Evolutionary conservation across 92 coral and sea anemone genomes (phyloP), one percentile per base, ranked within the genome.

Genomic region (Montipora capitata): DNA sequence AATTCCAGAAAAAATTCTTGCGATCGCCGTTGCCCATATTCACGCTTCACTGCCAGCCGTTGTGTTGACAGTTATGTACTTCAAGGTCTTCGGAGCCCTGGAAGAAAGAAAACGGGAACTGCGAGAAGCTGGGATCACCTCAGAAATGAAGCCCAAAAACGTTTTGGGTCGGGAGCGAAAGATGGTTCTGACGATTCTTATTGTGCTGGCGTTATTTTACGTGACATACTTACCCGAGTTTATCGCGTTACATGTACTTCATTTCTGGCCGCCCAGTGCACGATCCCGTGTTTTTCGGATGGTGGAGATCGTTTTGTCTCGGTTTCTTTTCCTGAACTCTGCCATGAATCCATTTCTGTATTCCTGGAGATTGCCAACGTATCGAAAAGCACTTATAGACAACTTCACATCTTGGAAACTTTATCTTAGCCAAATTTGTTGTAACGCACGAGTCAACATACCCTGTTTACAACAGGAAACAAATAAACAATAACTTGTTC

Each of bases 21-120:
- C 56, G 39, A 40, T 91, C 42, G 65, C 77, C 5, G 82, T 87
- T 64, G 86, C 91, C 4, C 91, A 91, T 56, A 87, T 82, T 11
- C 82, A 91, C 49, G 94, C 79, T 1, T 80, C 92, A 18, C 35
- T 91, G 0, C 94, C 94, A 3, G 61, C 85, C 5, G 16, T 91
- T n/a, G 51, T 78, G 38, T 20, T 91, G 12, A 91, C 92, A 18
- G 71, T 85, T 10, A 61, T 91, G 74, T 91, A 91, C 80, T 10
- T 45, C 12, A 54, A 73, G 15, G 89, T 91, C 4, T 88, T 88
- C 63, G 61, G 77, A 68, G 82, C 88, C 39, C 61, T 88, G 56
- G 62, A 78, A 3, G 5, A 77, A 52, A 54, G 87, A 11, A 83
- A 78, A 68, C 70, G 73, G 5, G 83, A 65, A 39, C 45, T 88